A percentile compares a stretch with the other conserved stretches of the same genome.
Conservation (phyloP, 2,797 vertebrate genomes). For the Nasua narica region DNA sequence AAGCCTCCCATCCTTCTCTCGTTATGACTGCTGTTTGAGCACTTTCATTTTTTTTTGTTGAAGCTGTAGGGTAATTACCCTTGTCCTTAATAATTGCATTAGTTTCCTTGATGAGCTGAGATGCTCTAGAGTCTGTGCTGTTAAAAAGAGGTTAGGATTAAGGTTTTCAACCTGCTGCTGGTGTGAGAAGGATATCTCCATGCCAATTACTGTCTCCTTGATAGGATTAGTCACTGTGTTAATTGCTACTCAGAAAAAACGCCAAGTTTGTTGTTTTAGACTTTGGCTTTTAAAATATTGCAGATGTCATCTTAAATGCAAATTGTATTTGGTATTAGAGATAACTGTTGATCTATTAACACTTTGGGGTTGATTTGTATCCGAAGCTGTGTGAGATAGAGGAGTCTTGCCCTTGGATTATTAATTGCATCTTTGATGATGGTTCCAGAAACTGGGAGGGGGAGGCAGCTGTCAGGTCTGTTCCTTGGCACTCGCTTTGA, state of each 20-base stretch:
- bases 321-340: slow-evolving; percentile 64
- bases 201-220: slow-evolving; percentile 78
- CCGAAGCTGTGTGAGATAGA: slow-evolving; percentile 24
- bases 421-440: slow-evolving; percentile 51
- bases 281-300: slow-evolving; percentile 73
- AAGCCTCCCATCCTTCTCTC: neutral
- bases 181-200: slow-evolving; percentile 73
- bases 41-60: slow-evolving; percentile 17
- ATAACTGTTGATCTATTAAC: slow-evolving; percentile 60
- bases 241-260: slow-evolving; percentile 73
- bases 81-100: slow-evolving; percentile 75
- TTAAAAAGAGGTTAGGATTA: slow-evolving; percentile 76
- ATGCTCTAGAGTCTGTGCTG: slow-evolving; percentile 59
- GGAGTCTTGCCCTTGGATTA: slow-evolving; percentile 34
- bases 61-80: slow-evolving; percentile 73
- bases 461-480: slow-evolving; percentile 22
- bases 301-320: slow-evolving; percentile 76
- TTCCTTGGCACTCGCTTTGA: neutral
- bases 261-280: slow-evolving; percentile 72
- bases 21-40: rapidly evolving
- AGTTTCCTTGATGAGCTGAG: slow-evolving; percentile 70
- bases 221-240: slow-evolving; percentile 77
- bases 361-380: slow-evolving; percentile 60
- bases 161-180: slow-evolving; percentile 76
- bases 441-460: neutral